Evolutionary conservation across 2,888 invertebrate genomes (phyloP), one percentile per base, ranked within the genome.

Genomic region (Dasypolia templi): DNA sequence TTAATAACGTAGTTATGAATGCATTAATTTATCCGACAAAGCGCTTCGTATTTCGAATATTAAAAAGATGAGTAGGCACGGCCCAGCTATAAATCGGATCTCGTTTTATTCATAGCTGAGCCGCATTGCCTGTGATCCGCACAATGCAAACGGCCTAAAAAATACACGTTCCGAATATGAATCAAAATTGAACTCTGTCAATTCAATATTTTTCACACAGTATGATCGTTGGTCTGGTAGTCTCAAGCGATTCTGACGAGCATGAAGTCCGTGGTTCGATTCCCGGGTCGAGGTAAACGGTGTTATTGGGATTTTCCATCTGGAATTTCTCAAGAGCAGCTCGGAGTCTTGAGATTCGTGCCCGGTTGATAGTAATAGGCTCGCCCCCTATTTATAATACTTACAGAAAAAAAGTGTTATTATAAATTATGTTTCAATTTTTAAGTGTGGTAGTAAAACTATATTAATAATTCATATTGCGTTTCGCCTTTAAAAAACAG

Each of bases 101-200:
- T 72, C 68, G 61, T 77, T 87, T 81, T 77, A 79, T 85, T 83
- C 73, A 86, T 79, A 79, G 76, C 80, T 81, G 75, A 75, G 59
- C 70, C 69, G 72, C 65, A 75, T 78, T 75, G 72, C 75, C 72
- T 77, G 78, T 71, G 70, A 55, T 32, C 59, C 39, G 76, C 68
- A 75, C 72, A 85, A 79, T 84, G 76, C 84, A 85, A 63, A 56
- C 65, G 64, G 56, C 77, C 64, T 80, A 72, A 73, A 71, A 67
- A 76, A 75, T 73, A 84, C 79, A 67, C 63, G 75, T 56, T 65
- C 35, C 32, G 79, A 73, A 77, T 80, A 69, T 26, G n/a, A 73
- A 82, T 85, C 58, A 66, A 63, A 42, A 69, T 72, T 71, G 42
- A 75, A 75, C 69, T 68, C 29, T 29, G 32, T 53, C 59, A 78